phyloP scores from a whole-genome alignment of 2,113 vertebrate species.

The Paramormyrops kingsleyae region DNA sequence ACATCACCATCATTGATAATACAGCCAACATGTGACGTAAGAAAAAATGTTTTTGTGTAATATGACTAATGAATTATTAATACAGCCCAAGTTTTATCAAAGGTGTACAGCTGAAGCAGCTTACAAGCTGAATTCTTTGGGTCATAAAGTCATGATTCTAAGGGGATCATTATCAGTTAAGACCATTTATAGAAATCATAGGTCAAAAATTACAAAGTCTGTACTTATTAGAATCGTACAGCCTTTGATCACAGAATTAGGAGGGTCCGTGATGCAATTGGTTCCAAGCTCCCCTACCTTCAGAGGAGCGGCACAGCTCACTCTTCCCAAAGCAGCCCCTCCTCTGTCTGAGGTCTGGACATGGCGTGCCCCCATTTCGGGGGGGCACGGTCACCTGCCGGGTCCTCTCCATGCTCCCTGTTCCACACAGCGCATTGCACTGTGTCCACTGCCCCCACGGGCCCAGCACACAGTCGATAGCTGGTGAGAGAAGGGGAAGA shows the following conservation, averaged over 20 bases:
- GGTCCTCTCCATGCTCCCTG: constrained; percentile 67
- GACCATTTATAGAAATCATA: neutral
- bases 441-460: constrained; percentile 74
- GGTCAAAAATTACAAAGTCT: neutral
- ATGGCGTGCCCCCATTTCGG: constrained; percentile 69
- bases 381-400: constrained; percentile 71
- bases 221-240: neutral
- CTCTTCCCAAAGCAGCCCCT: constrained; percentile 73
- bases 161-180: neutral
- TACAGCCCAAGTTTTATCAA: too few species aligned
- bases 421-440: constrained; percentile 69
- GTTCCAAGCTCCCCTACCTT: constrained; percentile 54
- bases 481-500: neutral
- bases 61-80: neutral
- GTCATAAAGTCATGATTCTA: neutral
- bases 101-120: neutral
- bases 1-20: neutral
- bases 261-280: neutral
- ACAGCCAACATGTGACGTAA: neutral
- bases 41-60: neutral
- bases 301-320: constrained; percentile 51
- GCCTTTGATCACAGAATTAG: neutral
- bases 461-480: constrained; percentile 67
- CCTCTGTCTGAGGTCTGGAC: constrained; percentile 76
- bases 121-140: neutral